Evolutionary conservation across 1,140 invertebrate species (phyloP), one percentile per base, ranked within the genome.

Genomic region (Saccostrea glomerata): DNA sequence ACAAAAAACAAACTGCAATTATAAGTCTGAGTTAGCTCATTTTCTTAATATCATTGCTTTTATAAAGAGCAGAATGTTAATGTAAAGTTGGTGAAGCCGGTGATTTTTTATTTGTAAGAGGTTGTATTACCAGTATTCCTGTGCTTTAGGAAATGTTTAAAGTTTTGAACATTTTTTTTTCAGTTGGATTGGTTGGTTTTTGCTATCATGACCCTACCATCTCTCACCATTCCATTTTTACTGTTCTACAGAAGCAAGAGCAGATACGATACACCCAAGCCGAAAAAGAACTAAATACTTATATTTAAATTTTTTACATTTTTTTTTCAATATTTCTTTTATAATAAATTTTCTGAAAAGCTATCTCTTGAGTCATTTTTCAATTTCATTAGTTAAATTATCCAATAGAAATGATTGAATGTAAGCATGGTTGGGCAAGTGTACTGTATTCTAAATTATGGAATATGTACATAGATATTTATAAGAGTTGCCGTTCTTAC

Each of bases 141-240:
- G 9, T 47, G 47, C 47, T 47, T 47, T 47, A 47, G 12, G 5
- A 60, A 60, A 17, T 13, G 9, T 60, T 60, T 60, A 17, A 60
- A 60, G 5, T 20, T 60, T 60, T 60, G 17, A 63, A 63, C 17
- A n/a, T 36, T 87, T 91, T 92, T 91, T 92, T 96, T 96, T 86
- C 93, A 97, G 97, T 93, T 98, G 86, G 98, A 99, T 94, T 99
- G 99, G 99, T 96, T 97, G 82, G 98, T 98, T 54, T 99, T 99
- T 95, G 98, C 98, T 86, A 96, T 99, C 11, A 99, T 99, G 98
- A 98, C 98, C 63, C 95, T 99, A 82, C 98, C 98, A 83, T 98
- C 98, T 4, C 95, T 99, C 20, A 97, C 97, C n/a, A 98, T 99
- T 95, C 98, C 98, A 54, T 98, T 98, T 94, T 96, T 97, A 40